Conservation (phyloP, 1,140 invertebrate genomes). For the Varroa destructor region DNA sequence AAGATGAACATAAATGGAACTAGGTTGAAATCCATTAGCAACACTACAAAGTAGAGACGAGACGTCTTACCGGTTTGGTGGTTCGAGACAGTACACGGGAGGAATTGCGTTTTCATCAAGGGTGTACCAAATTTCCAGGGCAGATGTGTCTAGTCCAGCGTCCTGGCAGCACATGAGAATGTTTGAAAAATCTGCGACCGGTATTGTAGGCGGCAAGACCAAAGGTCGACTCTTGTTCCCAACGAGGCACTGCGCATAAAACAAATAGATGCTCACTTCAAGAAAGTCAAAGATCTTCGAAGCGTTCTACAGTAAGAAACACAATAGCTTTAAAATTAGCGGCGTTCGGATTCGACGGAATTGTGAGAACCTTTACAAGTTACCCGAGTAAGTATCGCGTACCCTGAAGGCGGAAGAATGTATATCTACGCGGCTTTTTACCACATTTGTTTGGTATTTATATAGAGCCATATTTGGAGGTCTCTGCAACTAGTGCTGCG, state of each 20-base stretch:
- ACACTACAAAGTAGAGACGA: too few relatives aligned
- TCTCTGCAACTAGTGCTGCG: too few relatives aligned
- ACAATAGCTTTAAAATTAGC: too few relatives aligned
- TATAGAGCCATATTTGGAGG: too few relatives aligned
- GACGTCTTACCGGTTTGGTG: too few relatives aligned
- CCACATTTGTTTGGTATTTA: too few relatives aligned
- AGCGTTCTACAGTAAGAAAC: neutral
- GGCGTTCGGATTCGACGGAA: too few relatives aligned
- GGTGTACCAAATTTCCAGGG: slow-evolving; percentile 39
- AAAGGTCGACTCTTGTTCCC: slow-evolving; percentile 42
- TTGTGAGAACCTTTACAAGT: neutral
- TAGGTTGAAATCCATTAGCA: too few relatives aligned
- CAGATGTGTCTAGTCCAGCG: slow-evolving; percentile 36
- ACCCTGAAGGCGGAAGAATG: too few relatives aligned
- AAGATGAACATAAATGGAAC: too few relatives aligned
- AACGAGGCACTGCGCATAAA: slow-evolving; percentile 38
- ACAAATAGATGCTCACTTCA: neutral
- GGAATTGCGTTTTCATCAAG: slow-evolving; percentile 33
- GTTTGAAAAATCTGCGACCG: slow-evolving; percentile 38
- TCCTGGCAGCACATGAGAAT: slow-evolving; percentile 36
- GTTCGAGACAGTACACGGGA: slow-evolving; percentile 29
- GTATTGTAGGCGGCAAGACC: slow-evolving; percentile 40
- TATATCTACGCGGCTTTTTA: too few relatives aligned
- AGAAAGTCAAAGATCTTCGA: neutral
- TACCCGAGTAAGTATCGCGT: too few relatives aligned